phyloP scores from a whole-genome alignment of 2,888 invertebrate species.

The Cheilosia scutellata region DNA sequence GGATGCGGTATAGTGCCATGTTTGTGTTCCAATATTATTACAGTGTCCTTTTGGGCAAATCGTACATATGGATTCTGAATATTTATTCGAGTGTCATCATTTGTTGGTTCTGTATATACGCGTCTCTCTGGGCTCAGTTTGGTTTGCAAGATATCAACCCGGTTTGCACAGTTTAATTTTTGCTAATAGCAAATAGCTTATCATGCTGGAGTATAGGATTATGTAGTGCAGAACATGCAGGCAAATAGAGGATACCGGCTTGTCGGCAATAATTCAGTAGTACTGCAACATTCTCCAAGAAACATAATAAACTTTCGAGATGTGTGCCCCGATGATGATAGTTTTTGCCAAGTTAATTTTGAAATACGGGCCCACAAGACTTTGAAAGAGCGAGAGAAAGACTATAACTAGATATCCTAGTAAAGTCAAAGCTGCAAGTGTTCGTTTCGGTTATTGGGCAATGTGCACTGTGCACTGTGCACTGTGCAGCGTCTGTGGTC shows the following conservation, averaged over 20 bases:
- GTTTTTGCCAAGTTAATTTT: slow-evolving; percentile 3
- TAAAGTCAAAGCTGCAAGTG: not conserved
- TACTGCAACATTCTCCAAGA: slow-evolving; percentile 1
- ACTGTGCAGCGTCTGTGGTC: slow-evolving; percentile 1
- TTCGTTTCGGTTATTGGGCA: not conserved
- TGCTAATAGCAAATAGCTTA: slow-evolving; percentile 33
- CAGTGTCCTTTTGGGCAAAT: slow-evolving; percentile 34
- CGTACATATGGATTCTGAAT: not conserved
- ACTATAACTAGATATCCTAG: too few relatives aligned
- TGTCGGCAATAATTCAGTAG: not conserved
- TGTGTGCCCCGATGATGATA: not conserved
- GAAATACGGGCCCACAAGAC: not conserved
- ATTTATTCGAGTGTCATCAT: not conserved
- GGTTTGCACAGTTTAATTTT: slow-evolving; percentile 26
- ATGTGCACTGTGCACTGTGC: not conserved
- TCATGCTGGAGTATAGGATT: slow-evolving; percentile 15
- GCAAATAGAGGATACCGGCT: slow-evolving; percentile 1
- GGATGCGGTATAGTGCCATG: slow-evolving; percentile 5
- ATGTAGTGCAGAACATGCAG: slow-evolving; percentile 14
- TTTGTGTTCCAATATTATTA: slow-evolving; percentile 41
- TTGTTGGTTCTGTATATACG: not conserved
- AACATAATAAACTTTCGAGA: slow-evolving; percentile 16
- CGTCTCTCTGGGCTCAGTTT: not conserved
- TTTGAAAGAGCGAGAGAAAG: not conserved
- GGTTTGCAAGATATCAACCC: not conserved